Base-by-base conservation (phyloP, 2,113 vertebrate species). In the Cariama cristata region DNA sequence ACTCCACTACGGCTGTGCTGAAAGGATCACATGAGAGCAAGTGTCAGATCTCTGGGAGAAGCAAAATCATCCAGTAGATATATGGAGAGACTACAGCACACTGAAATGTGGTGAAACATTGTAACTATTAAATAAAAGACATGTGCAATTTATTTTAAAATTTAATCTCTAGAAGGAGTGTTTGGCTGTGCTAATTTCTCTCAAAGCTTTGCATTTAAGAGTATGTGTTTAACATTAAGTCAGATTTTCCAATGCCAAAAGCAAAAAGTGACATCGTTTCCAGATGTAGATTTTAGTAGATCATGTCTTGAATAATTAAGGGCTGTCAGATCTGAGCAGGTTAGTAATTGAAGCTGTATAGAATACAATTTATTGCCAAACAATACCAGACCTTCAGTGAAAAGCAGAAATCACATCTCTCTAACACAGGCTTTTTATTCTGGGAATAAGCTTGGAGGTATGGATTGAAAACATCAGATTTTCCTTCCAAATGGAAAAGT, bases 211-310 rank as follows among this genome's bases (percentile, higher is more conserved):
- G 47, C 69, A 68, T 69, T 96, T 92, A 90, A 77, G 88, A 88
- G 28, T 80, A 82, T 90, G 90, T 87, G 74, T 94, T 98, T 95
- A 96, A 95, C 38, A 76, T 42, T 85, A 97, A 95, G 71, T 90
- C 55, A 85, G 90, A 79, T 58, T 96, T 97, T 96, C 81, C 97
- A 91, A 77, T 69, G 86, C 69, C 95, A 97, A 98, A 97, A 92
- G 62, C 74, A 95, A 83, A 95, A 95, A 98, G 32, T 93, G 77
- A 92, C 97, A 96, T 97, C 8, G 8, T 94, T 98, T 98, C 97
- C 96, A 98, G 97, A 97, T 97, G 97, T 94, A 97, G 91, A 56
- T 97, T 96, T 97, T 92, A 97, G 75, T 84, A 96, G 95, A 96
- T 96, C 87, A 91, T 89, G 95, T 97, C 79, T 86, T 86, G 2